These are phyloP conservation scores for Dynastes tityus DNA, from an alignment of 2,888 invertebrate genomes.

Conservation along the genomic window DNA sequence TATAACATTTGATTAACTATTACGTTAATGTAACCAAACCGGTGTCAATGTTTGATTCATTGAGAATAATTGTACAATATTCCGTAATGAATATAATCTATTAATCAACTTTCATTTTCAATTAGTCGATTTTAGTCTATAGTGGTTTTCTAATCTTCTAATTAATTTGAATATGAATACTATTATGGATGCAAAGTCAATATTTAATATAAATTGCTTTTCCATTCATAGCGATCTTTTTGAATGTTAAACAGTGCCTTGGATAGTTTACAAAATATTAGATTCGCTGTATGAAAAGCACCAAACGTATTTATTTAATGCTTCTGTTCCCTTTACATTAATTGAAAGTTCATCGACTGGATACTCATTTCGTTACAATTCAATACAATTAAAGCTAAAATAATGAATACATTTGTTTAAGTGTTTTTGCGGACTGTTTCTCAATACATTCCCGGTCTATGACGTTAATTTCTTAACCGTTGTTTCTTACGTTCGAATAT, in stretches of 20 bases:
- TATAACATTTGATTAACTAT: slow-evolving; percentile 23
- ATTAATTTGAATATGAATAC: slow-evolving; percentile 23
- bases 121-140: slow-evolving; percentile 21
- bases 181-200: slow-evolving; percentile 11
- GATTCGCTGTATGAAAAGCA: slow-evolving; percentile 3
- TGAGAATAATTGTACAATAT: slow-evolving; percentile 23
- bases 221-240: slow-evolving; percentile 1
- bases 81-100: slow-evolving; percentile 8
- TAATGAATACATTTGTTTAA: no score
- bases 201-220: slow-evolving; percentile 22
- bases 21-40: slow-evolving; percentile 25
- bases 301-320: no score
- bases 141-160: slow-evolving; percentile 9
- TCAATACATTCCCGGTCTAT: no score
- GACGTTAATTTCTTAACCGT: no score
- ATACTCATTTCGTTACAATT: no score
- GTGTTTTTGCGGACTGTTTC: no score
- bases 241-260: slow-evolving; percentile 10
- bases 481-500: no score
- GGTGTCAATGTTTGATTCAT: slow-evolving; percentile 24
- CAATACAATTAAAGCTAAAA: no score
- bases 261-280: slow-evolving; percentile 12
- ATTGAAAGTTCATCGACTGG: no score
- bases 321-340: no score
- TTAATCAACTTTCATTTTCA: slow-evolving; percentile 30